phyloP scores from a whole-genome alignment of 1,140 invertebrate species.

The Halictus rubicundus region DNA sequence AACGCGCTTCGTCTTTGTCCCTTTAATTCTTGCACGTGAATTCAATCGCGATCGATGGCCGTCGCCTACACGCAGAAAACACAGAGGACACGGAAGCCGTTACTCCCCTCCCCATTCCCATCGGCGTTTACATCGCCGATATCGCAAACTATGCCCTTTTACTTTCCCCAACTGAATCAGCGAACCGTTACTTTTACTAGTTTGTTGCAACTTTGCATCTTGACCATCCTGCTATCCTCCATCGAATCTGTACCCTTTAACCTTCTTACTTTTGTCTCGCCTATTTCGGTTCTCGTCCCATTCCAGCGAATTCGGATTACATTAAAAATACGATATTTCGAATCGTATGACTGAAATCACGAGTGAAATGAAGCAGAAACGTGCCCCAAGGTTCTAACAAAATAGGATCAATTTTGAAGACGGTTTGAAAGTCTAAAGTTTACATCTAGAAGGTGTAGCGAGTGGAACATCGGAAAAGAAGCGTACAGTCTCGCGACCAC shows the following conservation, averaged over 20 bases:
- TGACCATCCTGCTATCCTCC: neutral
- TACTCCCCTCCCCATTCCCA: neutral
- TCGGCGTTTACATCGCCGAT: neutral
- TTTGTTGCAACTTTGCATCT: neutral
- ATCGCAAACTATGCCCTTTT: neutral
- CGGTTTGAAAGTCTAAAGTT: no score
- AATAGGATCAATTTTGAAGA: neutral
- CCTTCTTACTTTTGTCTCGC: no score
- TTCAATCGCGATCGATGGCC: neutral
- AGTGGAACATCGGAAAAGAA: slow-evolving; percentile 2
- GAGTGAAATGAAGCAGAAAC: no score
- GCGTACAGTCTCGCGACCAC: neutral
- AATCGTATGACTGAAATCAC: no score
- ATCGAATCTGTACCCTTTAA: no score
- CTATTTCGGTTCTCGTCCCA: no score
- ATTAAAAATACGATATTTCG: no score
- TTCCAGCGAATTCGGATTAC: no score
- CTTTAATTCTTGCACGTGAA: neutral
- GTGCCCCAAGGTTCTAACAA: no score
- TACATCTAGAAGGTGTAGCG: neutral
- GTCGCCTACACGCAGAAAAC: neutral
- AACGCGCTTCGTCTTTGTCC: neutral
- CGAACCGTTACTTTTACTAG: neutral
- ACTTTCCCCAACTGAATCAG: neutral
- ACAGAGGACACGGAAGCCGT: neutral